These are phyloP conservation scores for Plagiodera versicolora DNA, from an alignment of 2,888 invertebrate genomes.

Conservation along the genomic window DNA sequence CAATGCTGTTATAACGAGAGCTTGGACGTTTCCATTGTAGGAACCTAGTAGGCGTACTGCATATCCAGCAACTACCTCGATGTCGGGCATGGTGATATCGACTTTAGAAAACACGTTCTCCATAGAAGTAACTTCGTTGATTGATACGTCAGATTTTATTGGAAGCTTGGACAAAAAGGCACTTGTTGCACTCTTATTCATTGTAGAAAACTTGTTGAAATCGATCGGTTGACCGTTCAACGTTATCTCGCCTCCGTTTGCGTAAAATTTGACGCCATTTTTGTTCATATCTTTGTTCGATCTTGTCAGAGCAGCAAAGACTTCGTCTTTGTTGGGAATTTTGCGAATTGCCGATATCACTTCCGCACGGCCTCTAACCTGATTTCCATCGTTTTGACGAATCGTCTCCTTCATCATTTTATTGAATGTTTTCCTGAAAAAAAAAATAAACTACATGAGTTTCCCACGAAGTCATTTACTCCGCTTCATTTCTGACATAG, in stretches of 20 bases:
- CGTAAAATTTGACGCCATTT: slow-evolving; percentile 51
- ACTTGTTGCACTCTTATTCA: slow-evolving; percentile 37
- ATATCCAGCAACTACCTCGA: slow-evolving; percentile 9
- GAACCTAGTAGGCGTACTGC: slow-evolving; percentile 11
- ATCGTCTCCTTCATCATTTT: slow-evolving; percentile 62
- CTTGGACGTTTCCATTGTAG: slow-evolving; percentile 11
- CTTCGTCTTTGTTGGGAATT: slow-evolving; percentile 60
- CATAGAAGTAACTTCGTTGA: slow-evolving; percentile 10
- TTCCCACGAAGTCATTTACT: too few relatives aligned
- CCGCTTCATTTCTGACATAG: too few relatives aligned
- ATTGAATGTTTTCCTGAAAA: slow-evolving; percentile 61
- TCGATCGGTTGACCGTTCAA: slow-evolving; percentile 44
- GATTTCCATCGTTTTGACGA: slow-evolving; percentile 54
- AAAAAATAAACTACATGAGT: not conserved
- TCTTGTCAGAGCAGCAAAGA: slow-evolving; percentile 59
- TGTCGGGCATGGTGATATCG: slow-evolving; percentile 16
- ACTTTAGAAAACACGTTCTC: slow-evolving; percentile 11
- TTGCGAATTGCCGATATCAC: slow-evolving; percentile 60
- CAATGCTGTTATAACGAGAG: slow-evolving; percentile 17
- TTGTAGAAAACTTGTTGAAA: slow-evolving; percentile 39
- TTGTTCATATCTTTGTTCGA: slow-evolving; percentile 61
- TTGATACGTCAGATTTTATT: slow-evolving; percentile 10
- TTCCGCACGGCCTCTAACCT: slow-evolving; percentile 57
- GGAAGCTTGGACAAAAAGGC: slow-evolving; percentile 35
- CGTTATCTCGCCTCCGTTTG: slow-evolving; percentile 40